Base-by-base conservation (phyloP, 1,140 invertebrate species). In the Tribolium madens region DNA sequence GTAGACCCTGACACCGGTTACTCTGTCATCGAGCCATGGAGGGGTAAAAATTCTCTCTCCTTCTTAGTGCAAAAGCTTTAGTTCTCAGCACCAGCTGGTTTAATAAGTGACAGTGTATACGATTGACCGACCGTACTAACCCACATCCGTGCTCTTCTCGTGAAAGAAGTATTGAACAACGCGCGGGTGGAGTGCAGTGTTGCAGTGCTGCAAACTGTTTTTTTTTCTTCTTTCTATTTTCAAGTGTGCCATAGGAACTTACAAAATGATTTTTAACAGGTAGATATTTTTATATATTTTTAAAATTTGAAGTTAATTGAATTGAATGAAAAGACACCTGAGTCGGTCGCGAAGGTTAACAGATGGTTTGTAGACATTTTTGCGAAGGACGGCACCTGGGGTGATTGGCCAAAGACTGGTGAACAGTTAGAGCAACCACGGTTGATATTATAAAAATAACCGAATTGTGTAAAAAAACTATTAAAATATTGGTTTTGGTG, bases 141-240 rank as follows among this genome's bases (percentile, higher is more conserved):
- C 57, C 57, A 64, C 57, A 64, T 64, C 52, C 52, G 52, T 21
- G 21, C 9, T 64, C 10, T 9, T 33, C 57, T 64, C 14, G 21
- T 33, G n/a, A 42, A 42, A 42, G 36, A 42, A 33, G 57, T 18
- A 17, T 26, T 57, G 15, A 6, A 12, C 52, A 12, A 26, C 21
- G 57, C 26, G 57, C 57, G 57, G 57, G 57, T 64, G 57, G 57
- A 64, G 57, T 64, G 57, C 57, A 33, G 26, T 64, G 57, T 18
- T 33, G n/a, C 0, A 42, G 57, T 64, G 57, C 57, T 36, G 57
- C 57, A 5, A 42, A 33, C n/a, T 31, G 26, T 12, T 33, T 64
- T n/a, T 64, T 21, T 57, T 21, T n/a, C 10, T 33, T 18, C 31
- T n/a, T 21, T 26, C 9, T 7, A 9, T 26, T 17, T 60, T 60